Conservation (phyloP, 2,797 vertebrate genomes). For the Florisuga fusca region DNA sequence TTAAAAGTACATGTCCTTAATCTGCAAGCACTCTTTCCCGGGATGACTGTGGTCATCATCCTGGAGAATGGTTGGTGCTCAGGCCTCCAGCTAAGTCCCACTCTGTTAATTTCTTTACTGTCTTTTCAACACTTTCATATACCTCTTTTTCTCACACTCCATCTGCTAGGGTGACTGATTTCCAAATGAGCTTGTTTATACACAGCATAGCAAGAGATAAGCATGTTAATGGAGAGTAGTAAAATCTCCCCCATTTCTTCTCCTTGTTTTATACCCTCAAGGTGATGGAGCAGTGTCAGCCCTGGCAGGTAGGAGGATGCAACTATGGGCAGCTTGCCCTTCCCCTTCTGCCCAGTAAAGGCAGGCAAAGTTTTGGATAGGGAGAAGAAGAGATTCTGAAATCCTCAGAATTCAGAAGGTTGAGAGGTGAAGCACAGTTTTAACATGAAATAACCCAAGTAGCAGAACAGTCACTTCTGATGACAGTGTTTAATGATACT, state of each 20-base stretch:
- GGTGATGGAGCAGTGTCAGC: neutral
- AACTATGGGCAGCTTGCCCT: neutral
- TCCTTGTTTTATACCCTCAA: neutral
- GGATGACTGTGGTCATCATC: neutral
- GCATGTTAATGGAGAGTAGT: neutral
- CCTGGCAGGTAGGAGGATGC: neutral
- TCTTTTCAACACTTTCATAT: neutral
- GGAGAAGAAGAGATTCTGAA: neutral
- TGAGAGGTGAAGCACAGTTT: neutral
- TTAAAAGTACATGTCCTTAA: neutral
- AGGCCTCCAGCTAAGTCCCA: neutral
- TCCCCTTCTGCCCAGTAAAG: neutral
- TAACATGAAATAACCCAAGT: neutral
- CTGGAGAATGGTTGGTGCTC: neutral
- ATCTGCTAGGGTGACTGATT: neutral
- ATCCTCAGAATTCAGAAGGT: neutral
- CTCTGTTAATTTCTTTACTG: neutral
- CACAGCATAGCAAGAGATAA: neutral
- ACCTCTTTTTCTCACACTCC: neutral
- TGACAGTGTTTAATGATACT: neutral
- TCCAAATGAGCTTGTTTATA: neutral
- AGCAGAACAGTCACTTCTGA: neutral
- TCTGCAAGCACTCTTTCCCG: neutral
- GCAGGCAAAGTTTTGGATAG: neutral
- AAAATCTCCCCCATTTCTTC: neutral